Base-by-base conservation (phyloP, 2,113 vertebrate genomes). In the Coptodon rendalli region DNA sequence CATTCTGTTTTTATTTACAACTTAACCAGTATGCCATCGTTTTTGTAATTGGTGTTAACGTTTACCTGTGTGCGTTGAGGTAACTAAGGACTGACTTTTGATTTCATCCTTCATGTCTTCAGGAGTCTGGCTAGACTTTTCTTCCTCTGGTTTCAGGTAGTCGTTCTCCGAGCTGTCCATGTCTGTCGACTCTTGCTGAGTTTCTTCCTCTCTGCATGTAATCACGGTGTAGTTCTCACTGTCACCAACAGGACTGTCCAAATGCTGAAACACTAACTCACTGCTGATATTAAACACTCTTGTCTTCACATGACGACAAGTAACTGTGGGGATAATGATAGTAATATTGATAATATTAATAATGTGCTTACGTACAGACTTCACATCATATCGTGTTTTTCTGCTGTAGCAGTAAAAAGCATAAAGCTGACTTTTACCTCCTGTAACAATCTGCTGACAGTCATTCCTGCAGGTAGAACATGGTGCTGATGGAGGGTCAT, bases 81-180 rank as follows among this genome's bases (percentile, higher is more conserved):
- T 22, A 10, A 54, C 2, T 34, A 56, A n/a, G n/a, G 10, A 11
- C 53, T 2, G 10, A 24, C n/a, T 1, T 56, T 24, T 24, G 22
- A 0, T 27, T 24, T 57, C 22, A 27, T 57, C 54, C n/a, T 57
- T 14, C 0, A 6, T 27, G 0, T 56, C 22, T 56, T 56, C 53
- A 56, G 10, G 22, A 24, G n/a, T 0, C 3, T 24, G 10, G 3
- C 1, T 24, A 3, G 24, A 11, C 2, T 0, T 24, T 0, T 56
- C 1, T 13, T 13, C 10, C 0, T 24, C 53, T 2, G 5, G 2
- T 24, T 24, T 56, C 6, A 24, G 54, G 11, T n/a, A n/a, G n/a
- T n/a, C n/a, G n/a, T n/a, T n/a, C 54, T 57, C 54, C 14, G 54
- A 13, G n/a, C n/a, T 56, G 0, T 4, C 2, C 11, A 57, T 14